A percentile compares a stretch with the other conserved stretches of the same genome.
Evolutionary conservation across 2,888 invertebrate species (phyloP).

Genomic region (Hofmannophila pseudospretella): DNA sequence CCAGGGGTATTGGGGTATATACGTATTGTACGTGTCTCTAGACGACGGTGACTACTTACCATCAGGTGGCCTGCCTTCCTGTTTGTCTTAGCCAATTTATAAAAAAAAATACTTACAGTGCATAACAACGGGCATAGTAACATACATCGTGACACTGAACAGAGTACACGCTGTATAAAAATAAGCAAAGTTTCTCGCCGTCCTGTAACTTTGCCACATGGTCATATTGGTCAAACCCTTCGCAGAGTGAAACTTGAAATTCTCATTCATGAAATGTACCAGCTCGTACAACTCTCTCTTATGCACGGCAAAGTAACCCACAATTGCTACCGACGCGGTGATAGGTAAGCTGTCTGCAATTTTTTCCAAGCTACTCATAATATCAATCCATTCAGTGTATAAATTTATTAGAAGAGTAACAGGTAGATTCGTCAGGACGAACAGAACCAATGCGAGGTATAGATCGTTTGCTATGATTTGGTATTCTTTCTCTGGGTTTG

Average conservation of each 20-base stretch:
- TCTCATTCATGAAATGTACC: conserved; percentile 41
- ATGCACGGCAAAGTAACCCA: conserved; percentile 46
- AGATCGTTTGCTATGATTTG: conserved; percentile 40
- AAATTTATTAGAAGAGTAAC: conserved; percentile 39
- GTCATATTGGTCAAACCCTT: conserved; percentile 62
- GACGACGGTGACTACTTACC: too few species aligned
- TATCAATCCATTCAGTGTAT: conserved; percentile 47
- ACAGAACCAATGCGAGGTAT: conserved; percentile 46
- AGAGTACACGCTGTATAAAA: conserved; percentile 57
- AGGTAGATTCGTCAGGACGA: conserved; percentile 33
- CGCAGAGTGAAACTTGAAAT: conserved; percentile 58
- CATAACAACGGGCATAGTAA: conserved; percentile 41
- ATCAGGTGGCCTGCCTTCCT: neutral
- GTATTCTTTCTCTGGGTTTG: conserved; percentile 24
- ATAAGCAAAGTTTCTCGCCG: conserved; percentile 48
- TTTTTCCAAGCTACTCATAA: conserved; percentile 51
- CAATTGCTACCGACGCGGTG: conserved; percentile 43
- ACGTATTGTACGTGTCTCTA: too few species aligned
- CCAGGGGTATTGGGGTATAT: too few species aligned
- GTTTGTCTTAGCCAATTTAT: too few species aligned
- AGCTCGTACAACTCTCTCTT: conserved; percentile 46
- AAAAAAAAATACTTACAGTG: conserved; percentile 50
- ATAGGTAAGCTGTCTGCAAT: conserved; percentile 55
- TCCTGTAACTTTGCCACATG: conserved; percentile 45
- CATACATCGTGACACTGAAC: conserved; percentile 59